phyloP scores from a whole-genome alignment of 30 jellyfish, hydroid and myxozoan genomes.

The Nemopilema nomurai region DNA sequence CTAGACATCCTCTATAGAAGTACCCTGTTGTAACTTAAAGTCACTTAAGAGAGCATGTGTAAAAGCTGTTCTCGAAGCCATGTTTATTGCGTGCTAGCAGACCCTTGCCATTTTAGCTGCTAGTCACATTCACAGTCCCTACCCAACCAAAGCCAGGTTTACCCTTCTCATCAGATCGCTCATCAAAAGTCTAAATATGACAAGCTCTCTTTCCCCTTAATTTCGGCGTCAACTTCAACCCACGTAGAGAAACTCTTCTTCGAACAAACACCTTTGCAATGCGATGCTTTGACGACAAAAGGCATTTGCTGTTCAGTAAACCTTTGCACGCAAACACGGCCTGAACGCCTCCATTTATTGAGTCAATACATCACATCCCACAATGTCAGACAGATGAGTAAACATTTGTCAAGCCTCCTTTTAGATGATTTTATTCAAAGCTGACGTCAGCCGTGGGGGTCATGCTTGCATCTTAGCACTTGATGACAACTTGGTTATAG shows the following conservation, averaged over 20 bases:
- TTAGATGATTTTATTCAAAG: background rate
- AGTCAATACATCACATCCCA: constrained; percentile 37
- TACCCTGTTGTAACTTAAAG: too few species aligned
- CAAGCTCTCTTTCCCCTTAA: background rate
- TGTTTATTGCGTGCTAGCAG: too few species aligned
- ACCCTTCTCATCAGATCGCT: background rate
- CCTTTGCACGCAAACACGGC: constrained; percentile 6
- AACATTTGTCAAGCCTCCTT: constrained; percentile 24
- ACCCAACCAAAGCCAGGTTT: background rate
- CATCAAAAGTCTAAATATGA: background rate
- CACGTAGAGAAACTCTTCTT: background rate
- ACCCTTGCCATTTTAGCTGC: too few species aligned
- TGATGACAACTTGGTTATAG: too few species aligned
- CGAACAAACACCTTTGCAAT: background rate
- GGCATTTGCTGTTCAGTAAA: background rate
- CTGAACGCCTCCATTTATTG: constrained; percentile 32
- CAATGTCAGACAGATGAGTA: constrained; percentile 48
- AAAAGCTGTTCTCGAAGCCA: too few species aligned
- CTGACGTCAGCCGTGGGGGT: too few species aligned
- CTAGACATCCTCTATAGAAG: too few species aligned
- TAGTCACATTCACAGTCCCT: too few species aligned
- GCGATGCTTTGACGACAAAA: background rate
- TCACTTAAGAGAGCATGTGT: too few species aligned
- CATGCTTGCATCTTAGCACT: too few species aligned
- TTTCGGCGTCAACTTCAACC: background rate